Conservation (phyloP, 1,140 invertebrate genomes). For the Drosophila ogumai region DNA sequence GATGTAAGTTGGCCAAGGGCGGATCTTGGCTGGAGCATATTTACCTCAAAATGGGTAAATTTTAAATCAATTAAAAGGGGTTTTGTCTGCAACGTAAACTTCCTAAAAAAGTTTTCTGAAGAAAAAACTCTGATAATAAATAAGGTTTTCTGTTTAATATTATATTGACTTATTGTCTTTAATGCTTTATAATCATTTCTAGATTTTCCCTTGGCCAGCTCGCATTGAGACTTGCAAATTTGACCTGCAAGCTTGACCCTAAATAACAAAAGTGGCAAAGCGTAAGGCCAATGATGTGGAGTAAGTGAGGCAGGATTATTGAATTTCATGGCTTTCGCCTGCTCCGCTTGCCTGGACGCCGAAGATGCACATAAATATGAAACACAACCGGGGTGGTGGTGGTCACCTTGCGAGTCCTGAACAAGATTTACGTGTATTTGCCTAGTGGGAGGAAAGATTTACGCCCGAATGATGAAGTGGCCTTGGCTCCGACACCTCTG, state of each 20-base stretch:
- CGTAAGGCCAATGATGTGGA: conserved; percentile 46
- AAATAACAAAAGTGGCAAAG: conserved; percentile 60
- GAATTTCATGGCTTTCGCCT: conserved; percentile 50
- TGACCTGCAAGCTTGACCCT: not conserved
- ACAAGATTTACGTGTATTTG: conserved; percentile 81
- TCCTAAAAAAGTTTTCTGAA: not conserved
- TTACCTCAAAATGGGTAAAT: not conserved
- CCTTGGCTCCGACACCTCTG: not conserved
- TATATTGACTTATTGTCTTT: not conserved
- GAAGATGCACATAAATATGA: conserved; percentile 70
- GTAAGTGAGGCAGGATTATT: conserved; percentile 67
- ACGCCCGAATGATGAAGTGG: conserved; percentile 78
- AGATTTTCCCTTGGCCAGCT: not conserved
- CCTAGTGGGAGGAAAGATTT: conserved; percentile 67
- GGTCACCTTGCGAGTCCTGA: conserved; percentile 18
- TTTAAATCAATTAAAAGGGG: conserved; percentile 1
- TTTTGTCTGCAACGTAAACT: not conserved
- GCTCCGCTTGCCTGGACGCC: conserved; percentile 15
- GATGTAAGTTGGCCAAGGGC: not conserved
- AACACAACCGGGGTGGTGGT: conserved; percentile 50
- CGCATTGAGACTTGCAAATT: not conserved
- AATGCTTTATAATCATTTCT: not conserved
- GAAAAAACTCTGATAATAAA: not conserved
- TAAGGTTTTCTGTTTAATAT: not conserved
- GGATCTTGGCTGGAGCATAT: not conserved